A percentile compares a stretch with the other conserved stretches of the same genome.
Evolutionary conservation across 1,140 invertebrate genomes (phyloP).

Genomic region (Magallana ariakensis): DNA sequence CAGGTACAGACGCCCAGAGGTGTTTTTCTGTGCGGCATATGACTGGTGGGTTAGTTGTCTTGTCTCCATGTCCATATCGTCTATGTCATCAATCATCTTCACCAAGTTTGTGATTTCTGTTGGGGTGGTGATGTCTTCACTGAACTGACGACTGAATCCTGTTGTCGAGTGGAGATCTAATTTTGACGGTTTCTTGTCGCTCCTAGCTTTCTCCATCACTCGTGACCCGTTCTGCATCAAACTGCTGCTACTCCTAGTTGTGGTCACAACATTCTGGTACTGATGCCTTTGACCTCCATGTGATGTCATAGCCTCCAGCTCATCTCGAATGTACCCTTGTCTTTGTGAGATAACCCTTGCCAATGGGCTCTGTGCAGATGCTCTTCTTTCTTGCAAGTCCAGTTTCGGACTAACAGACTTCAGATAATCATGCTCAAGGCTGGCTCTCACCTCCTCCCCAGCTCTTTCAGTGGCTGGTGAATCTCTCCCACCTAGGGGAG

Average conservation of each 20-base stretch:
- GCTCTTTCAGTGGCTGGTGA: slow-evolving; percentile 49
- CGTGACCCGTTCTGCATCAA: slow-evolving; percentile 21
- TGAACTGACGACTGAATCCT: slow-evolving; percentile 75
- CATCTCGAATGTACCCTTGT: slow-evolving; percentile 32
- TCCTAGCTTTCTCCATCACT: slow-evolving; percentile 47
- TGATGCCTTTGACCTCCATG: slow-evolving; percentile 16
- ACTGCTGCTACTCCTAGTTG: background rate
- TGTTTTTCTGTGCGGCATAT: background rate
- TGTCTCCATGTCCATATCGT: slow-evolving; percentile 10
- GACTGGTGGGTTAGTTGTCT: slow-evolving; percentile 40
- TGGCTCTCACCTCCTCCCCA: slow-evolving; percentile 3
- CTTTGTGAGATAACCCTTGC: slow-evolving; percentile 53
- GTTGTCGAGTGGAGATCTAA: slow-evolving; percentile 60
- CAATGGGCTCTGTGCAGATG: slow-evolving; percentile 57
- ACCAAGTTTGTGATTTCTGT: slow-evolving; percentile 74
- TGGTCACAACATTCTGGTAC: background rate
- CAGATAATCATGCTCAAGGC: slow-evolving; percentile 42
- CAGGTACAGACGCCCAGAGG: slow-evolving; percentile 57
- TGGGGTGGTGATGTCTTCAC: slow-evolving; percentile 75
- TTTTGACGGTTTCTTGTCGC: slow-evolving; percentile 4
- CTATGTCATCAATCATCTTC: slow-evolving; percentile 72
- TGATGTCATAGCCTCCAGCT: slow-evolving; percentile 9
- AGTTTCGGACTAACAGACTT: slow-evolving; percentile 44
- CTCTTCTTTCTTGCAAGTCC: slow-evolving; percentile 51
- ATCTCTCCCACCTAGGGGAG: slow-evolving; percentile 58